Base-by-base conservation (phyloP, 2,797 vertebrate species). In the Hybognathus amarus region DNA sequence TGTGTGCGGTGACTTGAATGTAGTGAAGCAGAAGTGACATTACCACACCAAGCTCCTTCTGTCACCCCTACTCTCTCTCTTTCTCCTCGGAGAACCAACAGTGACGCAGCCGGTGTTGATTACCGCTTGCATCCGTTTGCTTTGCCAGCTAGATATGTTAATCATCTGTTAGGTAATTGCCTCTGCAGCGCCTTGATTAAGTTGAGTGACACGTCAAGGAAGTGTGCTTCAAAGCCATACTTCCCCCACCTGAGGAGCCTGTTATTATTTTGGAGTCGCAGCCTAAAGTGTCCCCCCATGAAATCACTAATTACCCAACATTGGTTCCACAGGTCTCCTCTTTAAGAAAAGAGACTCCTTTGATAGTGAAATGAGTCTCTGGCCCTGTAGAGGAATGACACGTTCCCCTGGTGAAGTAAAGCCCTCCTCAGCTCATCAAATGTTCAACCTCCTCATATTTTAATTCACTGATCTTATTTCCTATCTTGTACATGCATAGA, bases 101-200 rank as follows among this genome's bases (percentile, higher is more conserved):
- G 86, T 87, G 88, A 88, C 67, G 79, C 88, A 88, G 85, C 87
- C 86, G 50, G 50, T 87, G 54, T 86, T 91, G 91, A 93, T 91
- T 89, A 90, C 87, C 83, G 71, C 56, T 20, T 59, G 77, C 89
- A 88, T 91, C 89, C 87, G 86, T 89, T 89, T 84, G 84, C 87
- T 84, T 86, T 79, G 9, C 67, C 38, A 81, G 77, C 77, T 76
- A 86, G 86, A 89, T 77, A 77, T 86, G 91, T 89, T 92, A 92
- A 92, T 93, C 90, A 92, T 90, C 66, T 69, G 59, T 68, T 3
- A 79, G 88, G 86, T 93, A 93, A 94, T 93, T 93, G 91, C 90
- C 87, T 93, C 88, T 82, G 56, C 50, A 67, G 81, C 36, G 77
- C 82, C 88, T 90, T 92, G 93, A 94, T 92, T 89, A 92, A 86